Evolutionary conservation across 2,797 vertebrate species (phyloP).

Genomic region (Phaenicophaeus curvirostris): DNA sequence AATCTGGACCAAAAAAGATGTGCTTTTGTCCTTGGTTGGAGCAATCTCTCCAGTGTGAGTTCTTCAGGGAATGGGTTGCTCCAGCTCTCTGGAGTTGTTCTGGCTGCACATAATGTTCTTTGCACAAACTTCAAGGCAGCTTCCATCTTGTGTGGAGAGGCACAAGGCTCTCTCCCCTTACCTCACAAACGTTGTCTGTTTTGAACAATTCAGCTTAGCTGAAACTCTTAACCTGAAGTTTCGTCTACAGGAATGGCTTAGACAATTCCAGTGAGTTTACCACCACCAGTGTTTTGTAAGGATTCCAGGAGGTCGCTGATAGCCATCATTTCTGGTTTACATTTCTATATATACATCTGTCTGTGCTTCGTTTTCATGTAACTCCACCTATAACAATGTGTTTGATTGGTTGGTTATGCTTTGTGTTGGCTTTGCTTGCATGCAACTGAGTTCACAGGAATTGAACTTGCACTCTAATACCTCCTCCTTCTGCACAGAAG

Average conservation of each 20-base stretch:
- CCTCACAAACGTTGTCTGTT: not conserved
- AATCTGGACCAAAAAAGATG: not conserved
- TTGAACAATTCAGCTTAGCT: not conserved
- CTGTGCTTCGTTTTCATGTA: slow-evolving; percentile 38
- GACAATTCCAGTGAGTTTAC: not conserved
- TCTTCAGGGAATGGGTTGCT: not conserved
- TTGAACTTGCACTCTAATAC: not conserved
- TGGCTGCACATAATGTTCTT: not conserved
- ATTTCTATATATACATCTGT: not conserved
- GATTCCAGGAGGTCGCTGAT: not conserved
- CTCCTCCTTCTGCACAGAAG: not conserved
- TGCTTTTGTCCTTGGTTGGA: not conserved
- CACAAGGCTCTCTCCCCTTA: not conserved
- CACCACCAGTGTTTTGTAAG: not conserved
- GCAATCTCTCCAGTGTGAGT: not conserved
- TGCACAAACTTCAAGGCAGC: not conserved
- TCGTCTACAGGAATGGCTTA: not conserved
- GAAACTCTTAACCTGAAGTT: not conserved
- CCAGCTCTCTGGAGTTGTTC: not conserved
- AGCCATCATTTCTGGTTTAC: slow-evolving; percentile 11
- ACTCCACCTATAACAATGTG: not conserved
- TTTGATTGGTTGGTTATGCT: not conserved
- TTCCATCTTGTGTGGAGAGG: fast-evolving
- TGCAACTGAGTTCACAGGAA: not conserved
- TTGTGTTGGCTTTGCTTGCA: not conserved